A percentile compares a stretch with the other conserved stretches of the same genome.
These are phyloP conservation scores for Pachyramphus minor DNA, from an alignment of 2,113 vertebrate genomes.

Conservation along the genomic window DNA sequence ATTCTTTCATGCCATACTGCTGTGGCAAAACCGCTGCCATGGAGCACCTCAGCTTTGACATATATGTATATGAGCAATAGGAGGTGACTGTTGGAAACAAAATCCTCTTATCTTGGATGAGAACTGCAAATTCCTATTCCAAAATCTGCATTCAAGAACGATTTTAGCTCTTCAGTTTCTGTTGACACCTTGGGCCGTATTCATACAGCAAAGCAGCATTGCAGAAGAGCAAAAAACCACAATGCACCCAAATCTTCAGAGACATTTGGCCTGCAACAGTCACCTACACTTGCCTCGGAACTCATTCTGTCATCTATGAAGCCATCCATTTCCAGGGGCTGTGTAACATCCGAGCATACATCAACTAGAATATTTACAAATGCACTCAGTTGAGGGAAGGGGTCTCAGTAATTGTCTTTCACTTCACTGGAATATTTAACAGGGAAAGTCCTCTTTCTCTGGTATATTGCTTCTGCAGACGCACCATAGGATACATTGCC, in stretches of 20 bases:
- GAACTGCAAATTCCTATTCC: background rate
- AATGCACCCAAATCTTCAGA: background rate
- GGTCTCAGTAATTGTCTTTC: conserved; percentile 55
- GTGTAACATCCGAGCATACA: background rate
- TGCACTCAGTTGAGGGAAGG: background rate
- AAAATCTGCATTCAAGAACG: background rate
- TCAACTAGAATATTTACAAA: conserved; percentile 49
- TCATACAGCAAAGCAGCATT: background rate
- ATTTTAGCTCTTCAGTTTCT: background rate
- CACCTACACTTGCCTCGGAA: background rate
- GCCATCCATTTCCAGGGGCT: background rate
- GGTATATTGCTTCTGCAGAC: conserved; percentile 62
- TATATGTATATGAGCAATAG: background rate
- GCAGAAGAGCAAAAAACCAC: background rate
- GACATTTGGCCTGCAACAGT: background rate
- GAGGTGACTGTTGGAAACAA: background rate
- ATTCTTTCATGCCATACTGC: background rate
- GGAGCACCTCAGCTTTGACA: background rate
- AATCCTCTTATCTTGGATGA: background rate
- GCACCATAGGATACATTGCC: conserved; percentile 62
- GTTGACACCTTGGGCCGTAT: accelerated
- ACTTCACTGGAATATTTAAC: conserved; percentile 57
- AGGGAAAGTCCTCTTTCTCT: conserved; percentile 53
- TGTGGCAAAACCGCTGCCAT: background rate
- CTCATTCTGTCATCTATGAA: background rate